Evolutionary conservation across 30 jellyfish, hydroid and myxozoan genomes (phyloP), one percentile per base, ranked within the genome.

Genomic region (Aurelia sp.): DNA sequence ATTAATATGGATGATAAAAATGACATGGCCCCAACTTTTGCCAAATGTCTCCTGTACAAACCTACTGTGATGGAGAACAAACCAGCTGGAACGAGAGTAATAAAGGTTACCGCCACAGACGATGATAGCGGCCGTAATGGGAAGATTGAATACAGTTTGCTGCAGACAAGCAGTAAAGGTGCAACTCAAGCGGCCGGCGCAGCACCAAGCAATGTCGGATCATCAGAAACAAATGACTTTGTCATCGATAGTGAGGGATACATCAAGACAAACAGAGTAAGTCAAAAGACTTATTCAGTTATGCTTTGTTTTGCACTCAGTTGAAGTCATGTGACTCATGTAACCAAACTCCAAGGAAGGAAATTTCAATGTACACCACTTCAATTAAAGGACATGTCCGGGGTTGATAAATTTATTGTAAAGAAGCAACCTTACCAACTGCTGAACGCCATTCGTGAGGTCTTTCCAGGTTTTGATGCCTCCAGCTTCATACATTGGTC

Each of bases 51-150:
- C 50, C 35, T 63, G n/a, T 88, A 66, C 89, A 71, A 41, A 8
- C 89, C 89, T 3, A 64, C 41, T 13, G 92, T 88, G 44, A 64
- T 18, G 35, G 96, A 88, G 79, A 72, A 79, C 52, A 47, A 73
- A 65, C 79, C 88, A 12, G 85, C 86, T 19, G 96, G 96, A 9
- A 79, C 90, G 23, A 60, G 13, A 27, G 96, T 87, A 21, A 47
- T 87, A 17, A 76, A 71, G 20, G 91, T 82, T 7, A 66, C 90
- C 16, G 96, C 96, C 4, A 20, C 81, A 12, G 96, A 88, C 55
- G 80, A 74, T 0, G 96, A 88, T 74, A 13, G 11, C 37, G 96
- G 91, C 50, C 91, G 96, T 44, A 88, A 79, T 71, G 86, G 91
- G 4, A 55, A 33, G 57, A 81, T 88, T 44, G 96, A 88, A 63